A percentile compares a stretch with the other conserved stretches of the same genome.
Evolutionary conservation across 2,113 vertebrate species (phyloP).

Genomic region (rabbit (Oryctolagus cuniculus)): mOryCun1.1 NC_091438.1:72267001-72267500

Average conservation of each 20-base stretch:
- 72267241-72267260: not conserved
- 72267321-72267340: too few species aligned
- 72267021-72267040: not conserved
- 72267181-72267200: not conserved
- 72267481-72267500: too few species aligned
- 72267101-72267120: not conserved
- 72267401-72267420: too few species aligned
- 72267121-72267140: not conserved
- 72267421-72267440: too few species aligned
- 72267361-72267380: too few species aligned
- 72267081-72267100: not conserved
- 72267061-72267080: not conserved
- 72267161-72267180: not conserved
- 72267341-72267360: too few species aligned
- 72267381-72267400: too few species aligned
- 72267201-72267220: not conserved
- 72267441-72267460: too few species aligned
- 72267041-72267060: not conserved
- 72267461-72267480: too few species aligned
- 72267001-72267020: not conserved
- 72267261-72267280: too few species aligned
- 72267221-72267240: not conserved
- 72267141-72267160: not conserved
- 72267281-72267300: too few species aligned
- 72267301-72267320: too few species aligned